A percentile compares a stretch with the other conserved stretches of the same genome.
These are phyloP conservation scores for Coleophora flavipennella DNA, from an alignment of 2,888 invertebrate species.

Conservation along the genomic window DNA sequence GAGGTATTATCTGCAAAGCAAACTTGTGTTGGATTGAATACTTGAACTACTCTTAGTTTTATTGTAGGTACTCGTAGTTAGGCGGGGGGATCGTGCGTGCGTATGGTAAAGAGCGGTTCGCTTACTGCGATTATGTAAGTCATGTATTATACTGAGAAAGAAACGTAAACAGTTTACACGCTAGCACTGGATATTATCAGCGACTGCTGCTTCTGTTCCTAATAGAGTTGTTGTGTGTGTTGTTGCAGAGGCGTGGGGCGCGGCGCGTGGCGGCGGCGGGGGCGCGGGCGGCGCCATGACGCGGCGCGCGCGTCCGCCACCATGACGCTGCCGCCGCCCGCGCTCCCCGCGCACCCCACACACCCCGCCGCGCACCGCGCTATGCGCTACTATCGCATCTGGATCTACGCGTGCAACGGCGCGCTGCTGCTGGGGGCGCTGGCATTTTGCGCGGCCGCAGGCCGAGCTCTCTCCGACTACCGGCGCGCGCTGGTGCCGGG, in stretches of 20 bases:
- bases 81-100: no score
- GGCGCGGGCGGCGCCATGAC: conserved; percentile 70
- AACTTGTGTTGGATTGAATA: no score
- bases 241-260: conserved; percentile 67
- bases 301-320: conserved; percentile 71
- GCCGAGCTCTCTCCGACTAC: conserved; percentile 80
- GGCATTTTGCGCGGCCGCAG: conserved; percentile 84
- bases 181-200: no score
- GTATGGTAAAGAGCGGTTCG: no score
- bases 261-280: conserved; percentile 72
- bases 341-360: conserved; percentile 66
- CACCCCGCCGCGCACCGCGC: conserved; percentile 74
- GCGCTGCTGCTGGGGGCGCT: conserved; percentile 87
- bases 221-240: conserved; percentile 5
- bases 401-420: conserved; percentile 94
- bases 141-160: no score
- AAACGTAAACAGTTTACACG: no score
- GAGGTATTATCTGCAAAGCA: no score
- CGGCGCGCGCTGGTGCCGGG: conserved; percentile 81
- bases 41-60: no score
- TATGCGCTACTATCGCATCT: conserved; percentile 88
- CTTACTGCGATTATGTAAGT: no score
- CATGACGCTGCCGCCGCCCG: conserved; percentile 73
- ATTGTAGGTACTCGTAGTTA: no score
- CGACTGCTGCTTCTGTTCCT: background rate